Base-by-base conservation (phyloP, 2,113 vertebrate genomes). In the Silurus asotus region DNA sequence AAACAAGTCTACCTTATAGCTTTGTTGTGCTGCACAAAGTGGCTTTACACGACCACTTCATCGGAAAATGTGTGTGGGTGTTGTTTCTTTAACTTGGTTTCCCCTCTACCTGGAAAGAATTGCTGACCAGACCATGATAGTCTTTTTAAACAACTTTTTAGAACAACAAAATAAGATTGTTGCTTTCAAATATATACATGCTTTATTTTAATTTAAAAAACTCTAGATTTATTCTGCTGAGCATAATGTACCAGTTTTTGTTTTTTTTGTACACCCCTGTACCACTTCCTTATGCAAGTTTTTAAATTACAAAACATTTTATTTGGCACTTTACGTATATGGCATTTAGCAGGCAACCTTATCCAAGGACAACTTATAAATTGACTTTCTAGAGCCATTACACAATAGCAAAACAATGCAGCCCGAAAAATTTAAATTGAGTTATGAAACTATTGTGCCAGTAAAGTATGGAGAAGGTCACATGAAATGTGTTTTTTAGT, bases 1-100 rank as follows among this genome's bases (percentile, higher is more conserved):
- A 77, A 84, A 37, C 85, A 67, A 11, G 19, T 37, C 69, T 86
- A 65, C 59, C 82, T 87, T 79, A 69, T 86, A 92, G 86, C 79
- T 84, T 88, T 92, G 88, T 90, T 88, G 89, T 87, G 88, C 84
- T 86, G 87, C 89, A 86, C 37, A 81, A 48, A 62, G 37, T 89
- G 91, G 89, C 91, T 93, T 91, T 93, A 88, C 93, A 92, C 91
- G 93, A 93, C 91, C 92, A 92, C 93, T 91, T 90, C 89, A 84
- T 92, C 58, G 90, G 94, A 94, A 95, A 89, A 93, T 85, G 89
- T 90, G 91, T 90, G 93, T 94, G 89, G 93, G 94, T 88, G 94
- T 92, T 78, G 87, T 84, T 88, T 85, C 91, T 91, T 92, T 88
- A 82, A 84, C 88, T 87, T 87, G 61, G 62, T 92, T 92, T 87